A percentile compares a stretch with the other conserved stretches of the same genome.
phyloP scores from a whole-genome alignment of 2,113 vertebrate genomes.

The Epinephelus moara region DNA sequence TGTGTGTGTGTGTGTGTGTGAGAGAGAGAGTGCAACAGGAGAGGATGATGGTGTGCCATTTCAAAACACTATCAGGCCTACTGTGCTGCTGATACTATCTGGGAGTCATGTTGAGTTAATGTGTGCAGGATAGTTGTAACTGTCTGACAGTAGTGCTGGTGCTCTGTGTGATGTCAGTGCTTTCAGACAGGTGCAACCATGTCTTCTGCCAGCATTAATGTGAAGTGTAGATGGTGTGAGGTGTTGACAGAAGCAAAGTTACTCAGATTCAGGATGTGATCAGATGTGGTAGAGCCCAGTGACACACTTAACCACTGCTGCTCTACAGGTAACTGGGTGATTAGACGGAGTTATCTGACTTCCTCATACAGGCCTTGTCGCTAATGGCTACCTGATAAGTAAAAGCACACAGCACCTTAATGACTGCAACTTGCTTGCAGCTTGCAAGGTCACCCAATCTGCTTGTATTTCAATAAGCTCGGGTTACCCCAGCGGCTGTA shows the following conservation, averaged over 20 bases:
- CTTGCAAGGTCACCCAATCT: not conserved
- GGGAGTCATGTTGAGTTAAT: not conserved
- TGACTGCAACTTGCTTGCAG: not conserved
- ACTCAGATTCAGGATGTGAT: slow-evolving; percentile 5
- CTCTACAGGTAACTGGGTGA: slow-evolving; percentile 34
- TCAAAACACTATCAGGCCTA: slow-evolving; percentile 38
- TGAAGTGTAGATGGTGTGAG: not conserved
- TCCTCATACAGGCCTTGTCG: slow-evolving; percentile 50
- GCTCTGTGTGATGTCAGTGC: not conserved
- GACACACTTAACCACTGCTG: slow-evolving; percentile 21
- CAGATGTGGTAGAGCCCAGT: not conserved
- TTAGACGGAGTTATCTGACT: slow-evolving; percentile 18
- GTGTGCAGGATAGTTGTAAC: not conserved
- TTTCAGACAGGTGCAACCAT: not conserved
- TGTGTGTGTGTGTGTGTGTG: not conserved
- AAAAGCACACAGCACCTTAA: not conserved
- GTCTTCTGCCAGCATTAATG: not conserved
- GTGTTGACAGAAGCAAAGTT: not conserved
- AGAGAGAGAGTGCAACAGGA: slow-evolving; percentile 16
- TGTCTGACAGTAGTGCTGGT: not conserved
- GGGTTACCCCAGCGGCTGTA: not conserved
- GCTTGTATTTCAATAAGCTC: not conserved
- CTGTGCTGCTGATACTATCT: not conserved
- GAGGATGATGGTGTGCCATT: slow-evolving; percentile 25
- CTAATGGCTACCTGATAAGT: not conserved